phyloP scores from a whole-genome alignment of 2,888 invertebrate genomes.

The Heliconius ethilla region DNA sequence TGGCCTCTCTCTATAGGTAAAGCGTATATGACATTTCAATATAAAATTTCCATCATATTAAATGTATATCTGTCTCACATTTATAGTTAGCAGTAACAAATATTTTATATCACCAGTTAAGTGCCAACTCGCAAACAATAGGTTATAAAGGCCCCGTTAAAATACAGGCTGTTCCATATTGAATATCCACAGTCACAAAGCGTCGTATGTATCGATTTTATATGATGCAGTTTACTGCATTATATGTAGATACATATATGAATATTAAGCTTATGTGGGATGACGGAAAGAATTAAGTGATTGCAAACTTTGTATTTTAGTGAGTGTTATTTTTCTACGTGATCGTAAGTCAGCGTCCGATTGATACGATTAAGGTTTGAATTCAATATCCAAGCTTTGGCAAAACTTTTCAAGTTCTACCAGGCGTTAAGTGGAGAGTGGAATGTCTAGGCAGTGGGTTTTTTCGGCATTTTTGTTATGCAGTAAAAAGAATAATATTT shows the following conservation, averaged over 20 bases:
- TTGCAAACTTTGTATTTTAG: background rate
- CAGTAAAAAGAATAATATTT: too few relatives aligned
- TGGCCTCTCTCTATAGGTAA: background rate
- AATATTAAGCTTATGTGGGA: background rate
- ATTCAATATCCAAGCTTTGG: too few relatives aligned
- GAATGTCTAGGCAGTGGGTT: too few relatives aligned
- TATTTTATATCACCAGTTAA: constrained; percentile 45
- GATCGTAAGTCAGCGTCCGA: too few relatives aligned
- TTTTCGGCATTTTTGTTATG: too few relatives aligned
- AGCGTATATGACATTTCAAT: background rate
- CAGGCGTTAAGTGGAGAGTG: too few relatives aligned
- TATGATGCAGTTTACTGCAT: constrained; percentile 32
- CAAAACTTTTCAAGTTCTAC: too few relatives aligned
- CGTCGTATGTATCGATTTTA: constrained; percentile 36
- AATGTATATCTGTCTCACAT: constrained; percentile 38
- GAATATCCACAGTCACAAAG: constrained; percentile 48
- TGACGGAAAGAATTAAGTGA: background rate
- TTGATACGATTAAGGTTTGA: too few relatives aligned
- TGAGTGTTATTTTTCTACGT: background rate
- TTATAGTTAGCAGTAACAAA: constrained; percentile 45
- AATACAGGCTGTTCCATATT: constrained; percentile 45
- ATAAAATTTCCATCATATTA: constrained; percentile 28
- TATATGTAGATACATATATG: constrained; percentile 9
- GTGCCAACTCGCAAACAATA: constrained; percentile 47
- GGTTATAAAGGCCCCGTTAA: constrained; percentile 45